Evolutionary conservation across 1,140 invertebrate genomes (phyloP).

Genomic region (Pinna nobilis): DNA sequence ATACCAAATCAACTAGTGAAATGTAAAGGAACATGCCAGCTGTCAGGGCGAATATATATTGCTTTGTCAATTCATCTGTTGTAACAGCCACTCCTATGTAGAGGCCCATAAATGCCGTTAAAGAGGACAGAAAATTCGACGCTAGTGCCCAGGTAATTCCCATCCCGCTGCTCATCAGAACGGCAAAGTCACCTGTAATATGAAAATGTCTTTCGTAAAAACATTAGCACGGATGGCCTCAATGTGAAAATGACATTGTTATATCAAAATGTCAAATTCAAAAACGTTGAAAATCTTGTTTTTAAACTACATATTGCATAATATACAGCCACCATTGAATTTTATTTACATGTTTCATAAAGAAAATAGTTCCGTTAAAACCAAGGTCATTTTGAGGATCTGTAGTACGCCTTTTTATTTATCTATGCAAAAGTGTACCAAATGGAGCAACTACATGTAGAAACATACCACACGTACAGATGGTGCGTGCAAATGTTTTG

Average conservation of each 20-base stretch:
- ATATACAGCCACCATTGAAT: no score
- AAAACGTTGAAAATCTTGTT: not conserved
- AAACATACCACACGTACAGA: no score
- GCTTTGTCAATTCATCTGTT: slow-evolving; percentile 57
- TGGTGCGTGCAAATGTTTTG: no score
- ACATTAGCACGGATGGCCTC: no score
- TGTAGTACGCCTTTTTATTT: no score
- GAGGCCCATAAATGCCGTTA: slow-evolving; percentile 81
- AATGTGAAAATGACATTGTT: no score
- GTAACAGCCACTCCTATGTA: slow-evolving; percentile 76
- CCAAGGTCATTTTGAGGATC: no score
- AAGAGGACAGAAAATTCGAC: slow-evolving; percentile 81
- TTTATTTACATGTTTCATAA: no score
- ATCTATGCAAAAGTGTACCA: no score
- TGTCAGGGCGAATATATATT: slow-evolving; percentile 79
- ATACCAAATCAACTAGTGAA: slow-evolving; percentile 80
- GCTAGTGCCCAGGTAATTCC: slow-evolving; percentile 79
- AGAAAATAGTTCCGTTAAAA: no score
- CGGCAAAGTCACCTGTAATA: slow-evolving; percentile 90
- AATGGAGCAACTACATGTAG: no score
- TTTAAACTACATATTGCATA: not conserved
- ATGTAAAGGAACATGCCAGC: slow-evolving; percentile 82
- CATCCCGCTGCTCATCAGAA: slow-evolving; percentile 90
- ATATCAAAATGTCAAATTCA: not conserved
- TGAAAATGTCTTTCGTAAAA: no score